Evolutionary conservation across 1,140 invertebrate species (phyloP), one percentile per base, ranked within the genome.

Genomic region (Brachionus calyciflorus): DNA sequence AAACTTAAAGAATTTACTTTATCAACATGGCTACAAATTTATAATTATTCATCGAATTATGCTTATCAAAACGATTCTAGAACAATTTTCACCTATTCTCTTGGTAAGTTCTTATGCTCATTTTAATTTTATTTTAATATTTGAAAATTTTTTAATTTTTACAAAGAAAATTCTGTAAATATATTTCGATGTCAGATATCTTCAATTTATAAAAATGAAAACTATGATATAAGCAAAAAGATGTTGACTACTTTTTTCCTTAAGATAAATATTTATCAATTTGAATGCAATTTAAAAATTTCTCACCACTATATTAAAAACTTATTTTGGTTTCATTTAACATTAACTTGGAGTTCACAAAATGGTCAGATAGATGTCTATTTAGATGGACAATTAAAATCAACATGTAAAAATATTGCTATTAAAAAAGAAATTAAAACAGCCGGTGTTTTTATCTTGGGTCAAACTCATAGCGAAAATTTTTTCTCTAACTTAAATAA

Each of bases 1-100:
- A 75, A 78, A 33, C 79, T 85, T 17, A 70, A 65, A 0, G 51
- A 77, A 6, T 83, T 84, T 53, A 84, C 83, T 7, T 79, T 85
- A 28, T 79, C 80, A 6, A 81, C 83, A 30, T 85, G 83, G 83
- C 77, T 85, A 12, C 79, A 80, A 69, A 79, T 82, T 12, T 41
- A 73, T 21, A 30, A 73, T 33, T 37, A 37, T 9, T 37, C 33
- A 9, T 37, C 33, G 9, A 37, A 37, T 37, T 37, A 5, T 37
- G 33, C 4, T 3, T n/a, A 57, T 14, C 77, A 77, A 28, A 81
- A 82, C 12, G 82, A 82, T 26, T 80, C 84, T 24, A 68, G 30
- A 75, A 73, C 78, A 6, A 69, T 65, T 53, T 60, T 26, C 28
- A 79, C 49, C 12, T 37, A 75, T 37, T 40, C 55, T 79, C 46